phyloP scores from a whole-genome alignment of 1,140 invertebrate species.

The Drosophila eugracilis region DNA sequence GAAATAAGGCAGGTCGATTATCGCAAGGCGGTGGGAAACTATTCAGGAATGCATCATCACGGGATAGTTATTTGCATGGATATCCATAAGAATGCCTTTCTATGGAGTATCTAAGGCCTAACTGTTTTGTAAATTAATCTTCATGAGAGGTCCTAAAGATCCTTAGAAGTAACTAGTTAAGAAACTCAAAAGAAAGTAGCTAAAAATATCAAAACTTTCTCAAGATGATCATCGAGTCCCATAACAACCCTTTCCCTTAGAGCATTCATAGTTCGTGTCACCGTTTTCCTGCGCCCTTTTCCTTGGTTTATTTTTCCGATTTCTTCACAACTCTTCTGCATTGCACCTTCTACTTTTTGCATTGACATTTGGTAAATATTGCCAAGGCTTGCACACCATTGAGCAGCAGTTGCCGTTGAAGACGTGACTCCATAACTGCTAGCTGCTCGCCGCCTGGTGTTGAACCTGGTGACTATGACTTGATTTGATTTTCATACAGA shows the following conservation, averaged over 20 bases:
- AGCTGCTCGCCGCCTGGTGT: conserved; percentile 28
- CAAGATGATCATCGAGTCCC: not conserved
- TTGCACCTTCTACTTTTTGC: conserved; percentile 71
- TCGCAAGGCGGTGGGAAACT: conserved; percentile 14
- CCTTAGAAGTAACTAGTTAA: not conserved
- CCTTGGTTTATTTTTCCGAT: conserved; percentile 28
- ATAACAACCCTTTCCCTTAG: conserved; percentile 13
- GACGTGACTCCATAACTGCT: conserved; percentile 55
- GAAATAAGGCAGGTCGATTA: conserved; percentile 9
- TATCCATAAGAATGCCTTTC: not conserved
- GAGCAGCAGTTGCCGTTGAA: conserved; percentile 53
- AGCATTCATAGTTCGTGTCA: conserved; percentile 34
- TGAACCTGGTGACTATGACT: conserved; percentile 66
- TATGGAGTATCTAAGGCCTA: not conserved
- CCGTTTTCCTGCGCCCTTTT: conserved; percentile 29
- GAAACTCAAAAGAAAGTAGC: too few relatives aligned
- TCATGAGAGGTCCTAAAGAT: too few relatives aligned
- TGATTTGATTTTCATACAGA: conserved; percentile 80
- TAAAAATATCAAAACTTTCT: not conserved
- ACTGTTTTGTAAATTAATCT: too few relatives aligned
- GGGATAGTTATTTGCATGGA: conserved; percentile 2
- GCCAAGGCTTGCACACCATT: conserved; percentile 56
- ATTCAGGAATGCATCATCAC: not conserved
- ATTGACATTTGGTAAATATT: conserved; percentile 83
- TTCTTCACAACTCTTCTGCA: conserved; percentile 50